Base-by-base conservation (phyloP, 2,888 invertebrate species). In the Cosmia trapezina region DNA sequence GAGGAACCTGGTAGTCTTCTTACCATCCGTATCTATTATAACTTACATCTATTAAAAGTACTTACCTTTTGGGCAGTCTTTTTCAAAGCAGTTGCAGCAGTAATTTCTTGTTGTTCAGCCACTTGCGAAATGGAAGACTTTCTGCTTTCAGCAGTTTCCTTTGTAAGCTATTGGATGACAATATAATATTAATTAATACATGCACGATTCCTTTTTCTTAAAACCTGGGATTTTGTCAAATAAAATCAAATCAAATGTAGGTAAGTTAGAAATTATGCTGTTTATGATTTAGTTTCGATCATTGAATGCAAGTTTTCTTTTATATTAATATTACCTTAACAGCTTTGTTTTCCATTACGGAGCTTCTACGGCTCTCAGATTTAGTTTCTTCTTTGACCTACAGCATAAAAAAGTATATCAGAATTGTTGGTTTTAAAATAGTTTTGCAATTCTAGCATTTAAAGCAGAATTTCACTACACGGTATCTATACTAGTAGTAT, bases 91-190 rank as follows among this genome's bases (percentile, higher is more conserved):
- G 77, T 75, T 17, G 73, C 33, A 17, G 70, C 6, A 51, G 93
- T 81, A 22, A 91, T 90, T 81, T 96, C 92, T 87, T 96, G 93
- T 83, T 94, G 91, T 86, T 96, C 95, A 60, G 94, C 92, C 41
- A 94, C 89, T 69, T 93, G 88, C 5, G 96, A 90, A 78, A 96
- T 86, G 1, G 96, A 96, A 8, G 96, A 96, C 70, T 96, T 96
- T 88, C 96, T 94, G 86, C 95, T 96, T 83, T 96, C 96, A 43
- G 96, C 91, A 79, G 95, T 91, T 88, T 96, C 96, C 71, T 96
- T 95, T 73, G 96, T 96, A 53, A 96, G 84, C 96, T 96, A 82
- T 53, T 74, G 63, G 65, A 69, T 66, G 41, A 68, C 81, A 73
- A 74, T 6, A 37, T 28, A 28, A 49, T 17, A 14, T 41, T 3